These are phyloP conservation scores for Aleiodes sp. DNA, from an alignment of 1,140 invertebrate genomes.

Conservation along the genomic window DNA sequence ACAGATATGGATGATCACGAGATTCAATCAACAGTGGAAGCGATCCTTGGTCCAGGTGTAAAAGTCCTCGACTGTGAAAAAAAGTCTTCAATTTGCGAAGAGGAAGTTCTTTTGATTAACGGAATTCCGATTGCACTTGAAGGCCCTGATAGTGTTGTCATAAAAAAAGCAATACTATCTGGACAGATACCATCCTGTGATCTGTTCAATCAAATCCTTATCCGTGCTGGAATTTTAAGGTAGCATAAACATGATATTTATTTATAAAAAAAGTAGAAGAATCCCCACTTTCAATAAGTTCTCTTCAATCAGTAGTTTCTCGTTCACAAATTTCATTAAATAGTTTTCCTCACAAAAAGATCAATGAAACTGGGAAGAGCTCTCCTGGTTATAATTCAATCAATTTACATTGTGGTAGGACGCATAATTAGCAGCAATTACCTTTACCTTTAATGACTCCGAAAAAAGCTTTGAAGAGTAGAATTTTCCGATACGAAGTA, in stretches of 20 bases:
- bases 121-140: constrained; percentile 77
- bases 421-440: no score
- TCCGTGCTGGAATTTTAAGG: constrained; percentile 73
- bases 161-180: constrained; percentile 75
- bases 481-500: no score
- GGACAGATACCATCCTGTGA: constrained; percentile 79
- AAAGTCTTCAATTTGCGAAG: constrained; percentile 76
- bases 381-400: no score
- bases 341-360: no score
- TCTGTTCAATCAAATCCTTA: constrained; percentile 77
- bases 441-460: no score
- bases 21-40: constrained; percentile 81
- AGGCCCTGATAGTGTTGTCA: constrained; percentile 75
- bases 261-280: constrained; percentile 9
- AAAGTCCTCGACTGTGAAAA: constrained; percentile 82
- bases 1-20: constrained; percentile 75
- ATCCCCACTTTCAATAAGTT: neutral
- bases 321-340: no score
- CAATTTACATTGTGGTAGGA: no score
- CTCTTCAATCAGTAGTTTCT: no score
- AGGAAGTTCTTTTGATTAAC: constrained; percentile 80
- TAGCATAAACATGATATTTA: constrained; percentile 39
- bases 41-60: constrained; percentile 77
- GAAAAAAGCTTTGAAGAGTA: no score
- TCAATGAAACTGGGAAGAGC: no score